A percentile compares a stretch with the other conserved stretches of the same genome.
phyloP scores from a whole-genome alignment of 2,797 vertebrate species.

The Emydoidea blandingii region DNA sequence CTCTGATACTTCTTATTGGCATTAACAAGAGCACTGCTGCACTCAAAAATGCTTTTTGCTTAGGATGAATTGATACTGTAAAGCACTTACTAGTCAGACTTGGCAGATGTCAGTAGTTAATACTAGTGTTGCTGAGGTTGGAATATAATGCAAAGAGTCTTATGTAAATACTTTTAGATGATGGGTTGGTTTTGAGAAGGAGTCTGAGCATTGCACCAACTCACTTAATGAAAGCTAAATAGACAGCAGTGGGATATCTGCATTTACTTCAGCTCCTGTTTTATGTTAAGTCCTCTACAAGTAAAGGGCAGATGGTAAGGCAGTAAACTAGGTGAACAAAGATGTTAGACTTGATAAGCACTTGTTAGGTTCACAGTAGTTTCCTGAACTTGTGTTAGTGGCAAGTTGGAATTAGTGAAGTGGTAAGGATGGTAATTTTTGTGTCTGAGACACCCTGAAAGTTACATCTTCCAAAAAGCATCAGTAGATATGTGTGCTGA shows the following conservation, averaged over 20 bases:
- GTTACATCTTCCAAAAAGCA: neutral
- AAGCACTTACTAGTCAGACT: slow-evolving; percentile 85
- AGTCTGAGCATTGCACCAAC: slow-evolving; percentile 66
- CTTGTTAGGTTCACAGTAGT: slow-evolving; percentile 48
- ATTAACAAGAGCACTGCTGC: slow-evolving; percentile 82
- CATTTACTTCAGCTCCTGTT: slow-evolving; percentile 73
- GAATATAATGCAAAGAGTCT: slow-evolving; percentile 83
- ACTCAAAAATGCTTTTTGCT: slow-evolving; percentile 86
- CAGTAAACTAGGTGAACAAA: slow-evolving; percentile 74
- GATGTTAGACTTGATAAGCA: slow-evolving; percentile 61
- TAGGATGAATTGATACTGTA: slow-evolving; percentile 85
- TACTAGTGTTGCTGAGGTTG: slow-evolving; percentile 83
- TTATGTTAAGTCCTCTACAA: slow-evolving; percentile 71
- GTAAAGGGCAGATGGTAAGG: slow-evolving; percentile 74
- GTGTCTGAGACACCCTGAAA: slow-evolving; percentile 21
- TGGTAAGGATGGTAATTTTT: slow-evolving; percentile 24
- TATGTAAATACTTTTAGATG: slow-evolving; percentile 85
- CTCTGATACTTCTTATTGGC: slow-evolving; percentile 84
- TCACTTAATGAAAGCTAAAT: slow-evolving; percentile 79
- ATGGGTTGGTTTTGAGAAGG: slow-evolving; percentile 77
- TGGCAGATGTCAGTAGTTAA: slow-evolving; percentile 87
- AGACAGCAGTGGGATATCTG: slow-evolving; percentile 74
- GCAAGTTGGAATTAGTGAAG: slow-evolving; percentile 53
- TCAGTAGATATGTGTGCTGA: neutral
- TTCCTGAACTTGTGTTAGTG: slow-evolving; percentile 55